Percentiles rank a stretch among this genome's conserved stretches.
phyloP scores from a whole-genome alignment of 2,113 vertebrate genomes.

The Lepisosteus oculatus region DNA sequence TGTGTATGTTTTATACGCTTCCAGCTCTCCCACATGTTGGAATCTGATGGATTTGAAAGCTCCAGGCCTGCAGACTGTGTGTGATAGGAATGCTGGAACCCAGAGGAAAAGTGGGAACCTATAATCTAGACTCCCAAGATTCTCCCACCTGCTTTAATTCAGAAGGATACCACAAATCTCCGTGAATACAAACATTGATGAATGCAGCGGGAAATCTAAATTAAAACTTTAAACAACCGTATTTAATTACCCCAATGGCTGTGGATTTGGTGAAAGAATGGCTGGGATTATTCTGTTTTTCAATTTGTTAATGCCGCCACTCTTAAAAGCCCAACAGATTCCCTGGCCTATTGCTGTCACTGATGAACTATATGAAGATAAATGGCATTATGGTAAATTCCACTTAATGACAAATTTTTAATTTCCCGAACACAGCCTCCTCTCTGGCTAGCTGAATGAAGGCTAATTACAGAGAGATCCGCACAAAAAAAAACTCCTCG shows the following conservation, averaged over 20 bases:
- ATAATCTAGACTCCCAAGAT: neutral
- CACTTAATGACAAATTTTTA: conserved; percentile 99
- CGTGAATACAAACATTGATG: conserved; percentile 75
- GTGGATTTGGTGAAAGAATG: conserved; percentile 80
- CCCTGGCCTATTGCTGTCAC: conserved; percentile 81
- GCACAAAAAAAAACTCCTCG: conserved; percentile 93
- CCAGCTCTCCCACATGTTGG: too few species aligned
- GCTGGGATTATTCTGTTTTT: conserved; percentile 92
- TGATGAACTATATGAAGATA: conserved; percentile 96
- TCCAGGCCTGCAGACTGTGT: too few species aligned
- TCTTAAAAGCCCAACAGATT: conserved; percentile 76
- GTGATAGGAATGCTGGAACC: too few species aligned
- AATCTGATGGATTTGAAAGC: too few species aligned
- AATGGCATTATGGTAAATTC: conserved; percentile 99
- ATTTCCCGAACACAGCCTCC: conserved; percentile 93
- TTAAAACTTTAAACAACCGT: conserved; percentile 99
- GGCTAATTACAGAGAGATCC: conserved; percentile 97
- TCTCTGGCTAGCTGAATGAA: conserved; percentile 90
- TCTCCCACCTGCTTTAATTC: conserved; percentile 32
- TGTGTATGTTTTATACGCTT: too few species aligned
- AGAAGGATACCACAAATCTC: conserved; percentile 57
- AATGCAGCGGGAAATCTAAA: conserved; percentile 85
- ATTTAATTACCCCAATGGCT: conserved; percentile 98
- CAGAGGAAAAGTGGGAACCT: too few species aligned
- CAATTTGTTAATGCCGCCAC: conserved; percentile 85